Conservation (phyloP, 2,113 vertebrate species). For the Leucosticte australis region DNA sequence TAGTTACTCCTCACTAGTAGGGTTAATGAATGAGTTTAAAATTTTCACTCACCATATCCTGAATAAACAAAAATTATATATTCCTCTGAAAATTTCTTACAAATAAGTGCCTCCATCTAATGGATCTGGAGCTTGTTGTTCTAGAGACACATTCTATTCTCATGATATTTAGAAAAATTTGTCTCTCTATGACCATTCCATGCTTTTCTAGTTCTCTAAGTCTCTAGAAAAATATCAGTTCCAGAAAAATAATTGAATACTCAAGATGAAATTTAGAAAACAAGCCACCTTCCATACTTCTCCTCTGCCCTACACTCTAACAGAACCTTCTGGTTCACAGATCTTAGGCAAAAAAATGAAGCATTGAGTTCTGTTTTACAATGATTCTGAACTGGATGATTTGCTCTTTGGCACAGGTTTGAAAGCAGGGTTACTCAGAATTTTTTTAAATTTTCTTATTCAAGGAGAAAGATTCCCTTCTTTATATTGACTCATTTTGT, state of each 20-base stretch:
- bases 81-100: not conserved
- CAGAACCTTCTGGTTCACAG: not conserved
- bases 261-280: not conserved
- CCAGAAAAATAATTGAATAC: not conserved
- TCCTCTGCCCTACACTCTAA: not conserved
- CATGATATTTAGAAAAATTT: not conserved
- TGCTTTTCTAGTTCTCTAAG: not conserved
- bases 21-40: not conserved
- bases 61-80: not conserved
- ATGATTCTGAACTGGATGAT: not conserved
- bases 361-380: not conserved
- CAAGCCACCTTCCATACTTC: not conserved
- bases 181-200: not conserved
- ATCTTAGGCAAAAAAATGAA: not conserved
- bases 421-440: not conserved
- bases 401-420: not conserved
- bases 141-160: not conserved
- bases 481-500: not conserved
- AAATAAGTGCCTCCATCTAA: not conserved
- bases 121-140: not conserved
- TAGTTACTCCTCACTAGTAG: not conserved
- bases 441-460: not conserved
- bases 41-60: not conserved
- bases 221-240: not conserved
- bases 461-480: not conserved